phyloP scores from a whole-genome alignment of 2,797 vertebrate species.

The Notoglanidium macrostoma region DNA sequence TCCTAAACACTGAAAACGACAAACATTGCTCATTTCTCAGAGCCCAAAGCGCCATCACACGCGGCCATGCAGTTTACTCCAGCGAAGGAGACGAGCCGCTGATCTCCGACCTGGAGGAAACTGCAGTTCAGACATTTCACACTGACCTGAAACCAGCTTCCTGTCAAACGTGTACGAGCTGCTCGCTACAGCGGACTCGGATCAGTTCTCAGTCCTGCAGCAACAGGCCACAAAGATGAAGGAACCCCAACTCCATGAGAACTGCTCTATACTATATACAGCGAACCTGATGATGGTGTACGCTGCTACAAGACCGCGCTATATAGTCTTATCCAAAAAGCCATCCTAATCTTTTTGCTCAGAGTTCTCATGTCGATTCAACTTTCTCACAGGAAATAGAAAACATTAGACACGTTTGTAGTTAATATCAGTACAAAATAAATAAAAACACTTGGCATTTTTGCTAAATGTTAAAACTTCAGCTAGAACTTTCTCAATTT shows the following conservation, averaged over 20 bases:
- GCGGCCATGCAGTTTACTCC: not conserved
- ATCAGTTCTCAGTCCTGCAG: slow-evolving; percentile 22
- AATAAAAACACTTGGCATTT: not conserved
- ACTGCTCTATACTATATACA: not conserved
- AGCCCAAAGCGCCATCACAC: not conserved
- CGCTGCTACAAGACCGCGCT: no score
- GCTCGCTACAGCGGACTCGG: not conserved
- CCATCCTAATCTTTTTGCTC: no score
- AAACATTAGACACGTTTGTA: no score
- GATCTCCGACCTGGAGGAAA: slow-evolving; percentile 19
- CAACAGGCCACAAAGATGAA: not conserved
- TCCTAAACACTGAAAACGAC: not conserved
- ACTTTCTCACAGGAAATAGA: no score
- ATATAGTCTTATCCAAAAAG: no score
- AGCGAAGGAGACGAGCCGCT: not conserved
- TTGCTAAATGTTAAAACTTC: not conserved
- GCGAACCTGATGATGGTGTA: not conserved
- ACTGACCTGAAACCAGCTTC: slow-evolving; percentile 21
- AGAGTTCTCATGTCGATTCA: no score
- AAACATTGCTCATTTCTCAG: not conserved
- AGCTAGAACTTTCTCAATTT: not conserved
- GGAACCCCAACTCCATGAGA: not conserved
- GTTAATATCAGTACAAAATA: no score
- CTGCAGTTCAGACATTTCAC: not conserved
- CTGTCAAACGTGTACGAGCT: no score